Percentiles rank a stretch among this genome's conserved stretches.
Evolutionary conservation across 2,113 vertebrate species (phyloP).

Genomic region (Cottus gobio): DNA sequence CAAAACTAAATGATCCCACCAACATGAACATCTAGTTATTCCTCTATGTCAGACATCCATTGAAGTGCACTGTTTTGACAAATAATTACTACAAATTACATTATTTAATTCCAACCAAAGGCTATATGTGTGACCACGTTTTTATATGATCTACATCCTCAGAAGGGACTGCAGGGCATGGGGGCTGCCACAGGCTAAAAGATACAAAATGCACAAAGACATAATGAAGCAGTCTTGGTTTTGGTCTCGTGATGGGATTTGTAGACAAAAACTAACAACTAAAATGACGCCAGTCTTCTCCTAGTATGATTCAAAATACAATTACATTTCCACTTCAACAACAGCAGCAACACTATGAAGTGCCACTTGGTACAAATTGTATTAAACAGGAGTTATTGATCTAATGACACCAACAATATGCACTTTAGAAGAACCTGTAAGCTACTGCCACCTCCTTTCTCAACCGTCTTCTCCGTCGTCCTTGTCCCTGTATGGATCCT

Average conservation of each 20-base stretch:
- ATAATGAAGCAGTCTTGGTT: background rate
- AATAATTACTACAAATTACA: background rate
- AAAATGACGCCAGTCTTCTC: background rate
- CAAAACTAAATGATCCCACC: too few relatives aligned
- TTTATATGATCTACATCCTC: too few relatives aligned
- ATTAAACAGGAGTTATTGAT: background rate
- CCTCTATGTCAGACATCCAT: too few relatives aligned
- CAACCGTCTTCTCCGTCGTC: background rate
- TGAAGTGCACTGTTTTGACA: background rate
- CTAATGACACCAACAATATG: background rate
- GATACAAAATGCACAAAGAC: background rate
- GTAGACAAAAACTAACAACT: background rate
- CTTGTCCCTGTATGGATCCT: background rate
- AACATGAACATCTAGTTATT: too few relatives aligned
- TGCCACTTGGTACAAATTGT: background rate
- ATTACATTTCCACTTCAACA: background rate
- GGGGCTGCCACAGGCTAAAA: too few relatives aligned
- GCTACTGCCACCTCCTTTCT: background rate
- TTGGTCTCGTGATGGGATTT: background rate
- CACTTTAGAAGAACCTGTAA: background rate
- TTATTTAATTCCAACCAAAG: background rate
- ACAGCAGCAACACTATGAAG: background rate
- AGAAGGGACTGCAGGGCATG: too few relatives aligned
- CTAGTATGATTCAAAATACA: background rate
- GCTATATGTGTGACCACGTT: too few relatives aligned